These are phyloP conservation scores for Acronicta alni DNA, from an alignment of 2,888 invertebrate genomes.

Conservation along the genomic window DNA sequence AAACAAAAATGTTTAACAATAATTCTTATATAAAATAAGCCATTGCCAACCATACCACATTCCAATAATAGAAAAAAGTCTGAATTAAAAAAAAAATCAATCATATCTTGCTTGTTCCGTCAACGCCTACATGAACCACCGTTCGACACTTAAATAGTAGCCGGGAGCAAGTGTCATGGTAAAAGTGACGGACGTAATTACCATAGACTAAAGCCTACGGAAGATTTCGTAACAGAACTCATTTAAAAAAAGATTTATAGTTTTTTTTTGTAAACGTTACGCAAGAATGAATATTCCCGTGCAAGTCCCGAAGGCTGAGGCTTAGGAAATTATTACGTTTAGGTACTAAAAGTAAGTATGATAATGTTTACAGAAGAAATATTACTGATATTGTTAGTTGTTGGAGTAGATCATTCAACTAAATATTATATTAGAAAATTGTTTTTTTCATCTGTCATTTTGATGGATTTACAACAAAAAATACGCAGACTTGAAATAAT, in stretches of 20 bases:
- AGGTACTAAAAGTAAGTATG: too few relatives aligned
- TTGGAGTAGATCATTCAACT: too few relatives aligned
- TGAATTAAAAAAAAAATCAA: conserved; percentile 25
- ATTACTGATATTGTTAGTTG: too few relatives aligned
- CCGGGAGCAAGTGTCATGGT: conserved; percentile 33
- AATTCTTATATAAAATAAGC: too few relatives aligned
- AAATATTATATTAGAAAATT: too few relatives aligned
- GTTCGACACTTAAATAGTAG: conserved; percentile 44
- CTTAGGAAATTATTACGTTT: too few relatives aligned
- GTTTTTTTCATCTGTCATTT: too few relatives aligned
- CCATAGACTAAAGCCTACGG: conserved; percentile 36
- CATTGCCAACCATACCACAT: neutral
- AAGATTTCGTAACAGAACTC: conserved; percentile 29
- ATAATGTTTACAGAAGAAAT: too few relatives aligned
- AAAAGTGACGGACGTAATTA: conserved; percentile 25
- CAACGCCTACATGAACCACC: conserved; percentile 38
- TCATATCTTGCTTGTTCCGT: conserved; percentile 21
- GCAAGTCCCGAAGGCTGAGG: too few relatives aligned
- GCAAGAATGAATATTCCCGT: neutral
- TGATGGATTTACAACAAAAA: too few relatives aligned
- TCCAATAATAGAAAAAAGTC: neutral
- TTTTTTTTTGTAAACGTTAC: conserved; percentile 7
- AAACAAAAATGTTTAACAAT: too few relatives aligned
- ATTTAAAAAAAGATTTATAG: conserved; percentile 34
- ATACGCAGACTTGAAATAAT: too few relatives aligned